These are phyloP conservation scores for Thryonomys swinderianus DNA, from an alignment of 2,113 vertebrate genomes.

Conservation along the genomic window DNA sequence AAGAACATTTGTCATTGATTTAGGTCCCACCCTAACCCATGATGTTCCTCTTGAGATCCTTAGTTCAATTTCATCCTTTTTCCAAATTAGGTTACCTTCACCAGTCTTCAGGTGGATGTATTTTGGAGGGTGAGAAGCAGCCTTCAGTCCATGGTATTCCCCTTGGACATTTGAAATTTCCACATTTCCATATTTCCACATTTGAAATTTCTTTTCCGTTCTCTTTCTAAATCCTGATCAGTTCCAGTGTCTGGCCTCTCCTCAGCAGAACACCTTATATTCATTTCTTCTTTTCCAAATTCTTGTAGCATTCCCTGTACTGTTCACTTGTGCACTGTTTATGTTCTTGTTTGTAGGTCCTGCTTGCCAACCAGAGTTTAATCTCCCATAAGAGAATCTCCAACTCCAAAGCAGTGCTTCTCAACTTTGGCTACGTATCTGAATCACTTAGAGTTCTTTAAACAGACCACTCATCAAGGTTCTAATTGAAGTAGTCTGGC, in stretches of 20 bases:
- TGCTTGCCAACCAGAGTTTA: slow-evolving; percentile 41
- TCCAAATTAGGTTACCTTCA: not conserved
- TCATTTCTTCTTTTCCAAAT: not conserved
- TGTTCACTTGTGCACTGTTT: slow-evolving; percentile 31
- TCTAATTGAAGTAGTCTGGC: not conserved
- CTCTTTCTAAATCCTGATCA: slow-evolving; percentile 5
- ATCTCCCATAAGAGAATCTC: slow-evolving; percentile 41
- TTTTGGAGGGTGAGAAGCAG: not conserved
- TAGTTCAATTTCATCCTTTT: slow-evolving; percentile 3
- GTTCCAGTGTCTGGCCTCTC: not conserved
- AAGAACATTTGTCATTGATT: not conserved
- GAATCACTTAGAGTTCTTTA: slow-evolving; percentile 31
- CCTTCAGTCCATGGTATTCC: not conserved
- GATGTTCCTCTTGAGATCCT: not conserved
- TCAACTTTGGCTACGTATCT: not conserved
- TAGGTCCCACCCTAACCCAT: not conserved
- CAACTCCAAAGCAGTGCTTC: not conserved
- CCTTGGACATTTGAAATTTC: not conserved
- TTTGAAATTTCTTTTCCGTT: not conserved
- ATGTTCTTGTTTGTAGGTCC: not conserved
- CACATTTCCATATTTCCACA: not conserved
- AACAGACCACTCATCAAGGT: slow-evolving; percentile 10
- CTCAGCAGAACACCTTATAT: not conserved
- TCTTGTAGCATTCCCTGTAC: not conserved
- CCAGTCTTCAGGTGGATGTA: not conserved